Evolutionary conservation across 2,113 vertebrate genomes (phyloP).

Genomic region (Danio rerio): DNA sequence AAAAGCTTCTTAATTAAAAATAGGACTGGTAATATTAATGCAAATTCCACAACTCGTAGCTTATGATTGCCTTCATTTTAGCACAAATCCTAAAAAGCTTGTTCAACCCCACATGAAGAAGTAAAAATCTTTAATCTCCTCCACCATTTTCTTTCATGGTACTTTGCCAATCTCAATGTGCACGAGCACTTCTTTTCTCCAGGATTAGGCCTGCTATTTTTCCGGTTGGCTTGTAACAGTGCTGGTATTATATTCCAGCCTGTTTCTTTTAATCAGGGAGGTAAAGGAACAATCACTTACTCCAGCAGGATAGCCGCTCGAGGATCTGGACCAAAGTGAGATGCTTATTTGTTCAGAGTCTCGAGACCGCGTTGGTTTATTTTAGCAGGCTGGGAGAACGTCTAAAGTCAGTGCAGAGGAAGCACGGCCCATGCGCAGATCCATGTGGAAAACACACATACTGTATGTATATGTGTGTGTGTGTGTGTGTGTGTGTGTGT

Average conservation of each 20-base stretch:
- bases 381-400: conserved; percentile 53
- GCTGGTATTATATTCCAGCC: conserved; percentile 34
- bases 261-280: conserved; percentile 54
- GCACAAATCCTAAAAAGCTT: conserved; percentile 23
- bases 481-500: conserved; percentile 27
- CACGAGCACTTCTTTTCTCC: conserved; percentile 31
- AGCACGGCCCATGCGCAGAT: conserved; percentile 17
- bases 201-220: conserved; percentile 41
- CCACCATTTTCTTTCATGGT: conserved; percentile 36
- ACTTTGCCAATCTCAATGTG: conserved; percentile 43
- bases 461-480: too few species aligned
- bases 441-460: conserved; percentile 18
- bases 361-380: conserved; percentile 53
- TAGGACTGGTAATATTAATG: neutral
- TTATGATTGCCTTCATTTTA: conserved; percentile 4
- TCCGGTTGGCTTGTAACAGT: conserved; percentile 45
- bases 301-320: conserved; percentile 12
- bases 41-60: too few species aligned
- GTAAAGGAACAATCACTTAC: conserved; percentile 52
- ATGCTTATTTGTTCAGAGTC: conserved; percentile 55
- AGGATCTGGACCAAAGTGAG: conserved; percentile 42
- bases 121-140: conserved; percentile 26
- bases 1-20: neutral
- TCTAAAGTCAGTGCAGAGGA: conserved; percentile 49
- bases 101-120: neutral